Evolutionary conservation across 2,797 vertebrate genomes (phyloP).

Genomic region (Amblyraja radiata): DNA sequence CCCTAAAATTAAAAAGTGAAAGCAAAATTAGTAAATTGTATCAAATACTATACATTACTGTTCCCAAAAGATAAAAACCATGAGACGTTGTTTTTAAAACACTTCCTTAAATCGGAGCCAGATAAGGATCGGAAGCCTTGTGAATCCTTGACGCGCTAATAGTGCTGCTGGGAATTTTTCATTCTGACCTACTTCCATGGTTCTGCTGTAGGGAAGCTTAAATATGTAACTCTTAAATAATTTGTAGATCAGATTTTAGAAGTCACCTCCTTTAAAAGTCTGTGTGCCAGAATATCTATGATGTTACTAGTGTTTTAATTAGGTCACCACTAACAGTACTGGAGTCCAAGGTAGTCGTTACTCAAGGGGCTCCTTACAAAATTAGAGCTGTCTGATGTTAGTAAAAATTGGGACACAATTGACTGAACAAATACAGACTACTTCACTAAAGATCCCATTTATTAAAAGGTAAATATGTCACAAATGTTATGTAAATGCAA

Average conservation of each 20-base stretch:
- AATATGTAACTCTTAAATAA: conserved; percentile 36
- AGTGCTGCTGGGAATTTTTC: background rate
- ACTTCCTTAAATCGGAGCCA: background rate
- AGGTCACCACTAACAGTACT: conserved; percentile 9
- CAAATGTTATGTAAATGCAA: background rate
- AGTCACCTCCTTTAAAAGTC: conserved; percentile 18
- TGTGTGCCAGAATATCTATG: background rate
- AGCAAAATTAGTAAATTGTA: background rate
- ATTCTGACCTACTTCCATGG: conserved; percentile 31
- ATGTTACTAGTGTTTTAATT: conserved; percentile 10
- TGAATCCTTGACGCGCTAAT: background rate
- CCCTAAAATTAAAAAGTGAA: background rate
- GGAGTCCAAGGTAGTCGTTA: background rate
- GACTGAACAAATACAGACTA: background rate
- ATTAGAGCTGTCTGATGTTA: background rate
- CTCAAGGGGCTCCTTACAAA: background rate
- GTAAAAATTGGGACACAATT: conserved; percentile 24
- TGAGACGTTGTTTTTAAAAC: background rate
- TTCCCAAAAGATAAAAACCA: background rate
- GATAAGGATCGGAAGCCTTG: background rate
- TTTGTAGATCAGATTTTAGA: conserved; percentile 32
- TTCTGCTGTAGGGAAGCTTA: conserved; percentile 17
- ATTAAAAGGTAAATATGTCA: background rate
- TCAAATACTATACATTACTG: background rate
- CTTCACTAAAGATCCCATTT: background rate